Percentiles rank a stretch among this genome's conserved stretches.
Conservation (phyloP, 1,140 invertebrate species). For the Agraylea sexmaculata region DNA sequence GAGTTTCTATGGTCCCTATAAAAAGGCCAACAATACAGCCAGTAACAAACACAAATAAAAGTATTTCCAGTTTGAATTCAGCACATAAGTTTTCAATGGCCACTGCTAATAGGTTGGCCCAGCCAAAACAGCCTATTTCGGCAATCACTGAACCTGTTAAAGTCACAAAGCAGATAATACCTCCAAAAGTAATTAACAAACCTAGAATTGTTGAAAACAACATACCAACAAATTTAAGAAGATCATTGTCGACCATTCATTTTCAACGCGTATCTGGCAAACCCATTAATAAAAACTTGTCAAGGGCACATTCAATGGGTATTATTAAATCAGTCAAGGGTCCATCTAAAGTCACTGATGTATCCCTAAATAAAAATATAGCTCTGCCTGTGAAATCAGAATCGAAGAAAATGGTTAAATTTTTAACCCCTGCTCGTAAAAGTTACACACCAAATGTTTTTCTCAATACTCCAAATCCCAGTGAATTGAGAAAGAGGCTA, state of each 20-base stretch:
- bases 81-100: neutral
- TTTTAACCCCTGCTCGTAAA: conserved; percentile 27
- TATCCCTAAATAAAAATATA: conserved; percentile 18
- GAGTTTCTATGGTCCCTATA: too few relatives aligned
- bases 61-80: conserved; percentile 6
- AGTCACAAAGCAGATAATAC: neutral
- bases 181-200: neutral
- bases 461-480: conserved; percentile 28
- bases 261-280: conserved; percentile 32
- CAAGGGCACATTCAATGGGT: conserved; percentile 34
- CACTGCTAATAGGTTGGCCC: too few relatives aligned
- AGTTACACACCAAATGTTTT: conserved; percentile 23
- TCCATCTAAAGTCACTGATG: conserved; percentile 28
- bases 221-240: neutral
- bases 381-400: conserved; percentile 31
- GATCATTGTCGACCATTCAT: conserved; percentile 38
- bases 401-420: conserved; percentile 31
- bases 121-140: neutral
- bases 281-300: conserved; percentile 30
- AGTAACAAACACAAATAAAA: neutral
- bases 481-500: conserved; percentile 33
- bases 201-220: neutral
- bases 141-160: neutral
- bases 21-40: too few relatives aligned
- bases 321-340: conserved; percentile 31